Base-by-base conservation (phyloP, 2,888 invertebrate genomes). In the Germaria angustata region DNA sequence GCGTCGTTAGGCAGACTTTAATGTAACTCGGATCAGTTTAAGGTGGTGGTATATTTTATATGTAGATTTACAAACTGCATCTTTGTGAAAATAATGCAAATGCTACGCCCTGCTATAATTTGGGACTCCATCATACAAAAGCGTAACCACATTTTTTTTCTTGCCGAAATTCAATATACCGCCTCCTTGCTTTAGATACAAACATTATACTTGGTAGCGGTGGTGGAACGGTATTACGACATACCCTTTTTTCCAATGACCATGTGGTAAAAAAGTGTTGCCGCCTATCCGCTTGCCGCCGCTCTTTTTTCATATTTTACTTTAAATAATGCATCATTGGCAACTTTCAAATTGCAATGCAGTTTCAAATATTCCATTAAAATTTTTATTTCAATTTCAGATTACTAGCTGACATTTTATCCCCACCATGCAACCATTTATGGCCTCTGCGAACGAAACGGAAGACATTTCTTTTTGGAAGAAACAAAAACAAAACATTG, bases 361-460 rank as follows among this genome's bases (percentile, higher is more conserved):
- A 49, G 24, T 63, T 36, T 69, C 32, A 72, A 78, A 63, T 36
- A 53, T 63, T 81, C 68, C 71, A 61, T 53, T 84, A 73, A 76
- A 68, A 63, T 75, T 80, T 57, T 51, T 66, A 73, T 69, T 59
- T 78, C 71, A 84, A 57, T 84, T 76, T 77, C 61, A 83, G 68
- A 77, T 83, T 77, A 72, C 76, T 68, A 84, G 84, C 36, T 81
- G 84, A 76, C 84, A 86, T 86, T 86, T 88, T 91, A 91, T 91
- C 90, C 91, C 91, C 90, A 91, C 93, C 94, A 94, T 95, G 88
- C 89, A 89, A 90, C 89, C 89, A 90, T 90, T 88, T 95, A 94
- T 95, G 95, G 95, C 95, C 95, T 95, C 95, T 95, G 95, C 95
- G 95, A 90, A 89, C 86, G 87, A 88, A 90, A 91, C 87, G 87